Evolutionary conservation across 2,113 vertebrate species (phyloP).

Genomic region (Pavo muticus): DNA sequence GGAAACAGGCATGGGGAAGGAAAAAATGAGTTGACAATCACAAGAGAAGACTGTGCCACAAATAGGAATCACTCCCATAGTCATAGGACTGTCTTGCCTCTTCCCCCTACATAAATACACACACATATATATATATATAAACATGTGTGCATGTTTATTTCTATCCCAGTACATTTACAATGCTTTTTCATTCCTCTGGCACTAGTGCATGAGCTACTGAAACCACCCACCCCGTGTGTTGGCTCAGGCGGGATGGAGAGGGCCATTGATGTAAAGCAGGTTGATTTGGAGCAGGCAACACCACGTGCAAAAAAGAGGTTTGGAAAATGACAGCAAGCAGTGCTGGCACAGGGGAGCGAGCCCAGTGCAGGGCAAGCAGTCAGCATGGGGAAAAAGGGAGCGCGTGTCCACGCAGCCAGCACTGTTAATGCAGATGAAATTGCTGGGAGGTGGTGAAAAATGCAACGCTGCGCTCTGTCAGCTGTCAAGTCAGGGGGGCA

Average conservation of each 20-base stretch:
- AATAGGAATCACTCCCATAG: background rate
- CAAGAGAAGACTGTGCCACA: background rate
- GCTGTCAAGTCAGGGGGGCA: conserved; percentile 66
- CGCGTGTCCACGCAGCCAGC: background rate
- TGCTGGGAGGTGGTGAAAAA: conserved; percentile 12
- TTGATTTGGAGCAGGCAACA: background rate
- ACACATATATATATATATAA: background rate
- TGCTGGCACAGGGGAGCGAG: rapidly evolving
- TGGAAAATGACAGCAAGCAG: background rate
- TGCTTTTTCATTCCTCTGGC: background rate
- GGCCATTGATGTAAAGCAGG: background rate
- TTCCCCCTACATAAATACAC: background rate
- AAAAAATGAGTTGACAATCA: background rate
- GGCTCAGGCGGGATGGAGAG: background rate
- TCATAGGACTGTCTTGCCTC: background rate
- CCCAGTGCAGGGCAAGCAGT: background rate
- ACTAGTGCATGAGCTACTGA: background rate
- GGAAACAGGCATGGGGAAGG: background rate
- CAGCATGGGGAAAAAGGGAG: background rate
- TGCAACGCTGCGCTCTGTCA: conserved; percentile 69
- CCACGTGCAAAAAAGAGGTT: rapidly evolving
- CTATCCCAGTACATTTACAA: background rate
- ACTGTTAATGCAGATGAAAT: background rate
- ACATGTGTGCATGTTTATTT: background rate
- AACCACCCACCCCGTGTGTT: background rate